Conservation (phyloP, 2,113 vertebrate genomes). For the Porphyrio hochstetteri region DNA sequence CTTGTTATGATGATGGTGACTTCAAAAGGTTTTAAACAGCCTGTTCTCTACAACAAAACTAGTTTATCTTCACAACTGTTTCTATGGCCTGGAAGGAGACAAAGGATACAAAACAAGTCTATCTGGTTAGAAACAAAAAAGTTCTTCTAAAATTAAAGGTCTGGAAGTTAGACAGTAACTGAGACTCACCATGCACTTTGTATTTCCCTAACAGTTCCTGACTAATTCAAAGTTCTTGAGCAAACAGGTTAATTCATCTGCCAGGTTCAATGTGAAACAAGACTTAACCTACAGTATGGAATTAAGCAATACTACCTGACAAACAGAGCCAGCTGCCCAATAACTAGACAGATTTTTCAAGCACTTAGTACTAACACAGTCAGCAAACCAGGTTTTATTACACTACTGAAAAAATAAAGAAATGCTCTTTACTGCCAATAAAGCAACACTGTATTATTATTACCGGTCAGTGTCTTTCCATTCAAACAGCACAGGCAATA, state of each 20-base stretch:
- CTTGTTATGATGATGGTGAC: background rate
- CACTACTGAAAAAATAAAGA: background rate
- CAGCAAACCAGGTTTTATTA: slow-evolving; percentile 20
- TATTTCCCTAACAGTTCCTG: background rate
- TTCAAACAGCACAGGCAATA: background rate
- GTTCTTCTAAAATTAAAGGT: background rate
- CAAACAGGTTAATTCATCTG: background rate
- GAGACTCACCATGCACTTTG: background rate
- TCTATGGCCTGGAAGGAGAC: background rate
- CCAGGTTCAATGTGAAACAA: background rate
- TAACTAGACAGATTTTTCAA: background rate
- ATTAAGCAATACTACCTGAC: background rate
- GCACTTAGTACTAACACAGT: background rate
- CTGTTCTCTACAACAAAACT: background rate
- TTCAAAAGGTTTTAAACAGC: background rate
- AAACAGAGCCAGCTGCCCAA: background rate
- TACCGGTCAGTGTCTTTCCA: background rate
- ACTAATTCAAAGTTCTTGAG: background rate
- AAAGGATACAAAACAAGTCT: background rate
- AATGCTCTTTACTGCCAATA: background rate
- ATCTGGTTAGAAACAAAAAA: background rate
- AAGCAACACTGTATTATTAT: background rate
- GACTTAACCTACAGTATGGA: background rate
- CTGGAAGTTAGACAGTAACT: background rate
- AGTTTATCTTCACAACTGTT: background rate